phyloP scores from a whole-genome alignment of 2,888 invertebrate genomes.

The Sminthurinus aureus region DNA sequence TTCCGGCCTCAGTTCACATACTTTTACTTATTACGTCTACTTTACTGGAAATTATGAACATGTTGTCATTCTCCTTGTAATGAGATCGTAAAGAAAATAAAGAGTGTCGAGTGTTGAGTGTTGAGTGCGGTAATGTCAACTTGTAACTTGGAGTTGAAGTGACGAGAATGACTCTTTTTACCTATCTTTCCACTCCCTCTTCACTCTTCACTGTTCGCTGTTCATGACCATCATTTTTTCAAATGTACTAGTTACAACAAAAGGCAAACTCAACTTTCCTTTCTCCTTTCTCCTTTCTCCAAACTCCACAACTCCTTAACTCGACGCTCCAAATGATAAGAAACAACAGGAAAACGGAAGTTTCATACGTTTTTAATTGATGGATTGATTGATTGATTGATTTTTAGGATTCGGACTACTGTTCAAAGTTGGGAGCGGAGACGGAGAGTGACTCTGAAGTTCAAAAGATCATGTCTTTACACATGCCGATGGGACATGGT shows the following conservation, averaged over 20 bases:
- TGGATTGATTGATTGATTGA: not conserved
- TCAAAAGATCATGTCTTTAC: slow-evolving; percentile 90
- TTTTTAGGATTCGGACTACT: slow-evolving; percentile 54
- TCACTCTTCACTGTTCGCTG: too few relatives aligned
- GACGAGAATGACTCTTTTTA: not conserved
- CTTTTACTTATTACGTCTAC: not conserved
- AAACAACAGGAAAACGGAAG: slow-evolving; percentile 6
- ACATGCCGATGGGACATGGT: slow-evolving; percentile 76
- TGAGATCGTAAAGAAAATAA: not conserved
- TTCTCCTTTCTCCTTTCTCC: too few relatives aligned
- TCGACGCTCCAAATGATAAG: too few relatives aligned
- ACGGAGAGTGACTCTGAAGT: slow-evolving; percentile 87
- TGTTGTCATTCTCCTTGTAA: not conserved
- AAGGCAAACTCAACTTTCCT: too few relatives aligned
- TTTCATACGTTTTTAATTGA: not conserved
- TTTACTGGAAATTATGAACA: not conserved
- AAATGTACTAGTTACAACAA: too few relatives aligned
- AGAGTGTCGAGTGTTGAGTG: not conserved
- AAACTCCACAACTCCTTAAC: not conserved
- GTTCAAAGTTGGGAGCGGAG: slow-evolving; percentile 38
- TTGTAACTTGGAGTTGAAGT: not conserved
- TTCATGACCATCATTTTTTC: too few relatives aligned
- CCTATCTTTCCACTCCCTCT: not conserved
- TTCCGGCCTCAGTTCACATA: not conserved
- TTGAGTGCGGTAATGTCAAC: not conserved